These are phyloP conservation scores for Chydorus sphaericus DNA, from an alignment of 2,888 invertebrate species.

Conservation along the genomic window DNA sequence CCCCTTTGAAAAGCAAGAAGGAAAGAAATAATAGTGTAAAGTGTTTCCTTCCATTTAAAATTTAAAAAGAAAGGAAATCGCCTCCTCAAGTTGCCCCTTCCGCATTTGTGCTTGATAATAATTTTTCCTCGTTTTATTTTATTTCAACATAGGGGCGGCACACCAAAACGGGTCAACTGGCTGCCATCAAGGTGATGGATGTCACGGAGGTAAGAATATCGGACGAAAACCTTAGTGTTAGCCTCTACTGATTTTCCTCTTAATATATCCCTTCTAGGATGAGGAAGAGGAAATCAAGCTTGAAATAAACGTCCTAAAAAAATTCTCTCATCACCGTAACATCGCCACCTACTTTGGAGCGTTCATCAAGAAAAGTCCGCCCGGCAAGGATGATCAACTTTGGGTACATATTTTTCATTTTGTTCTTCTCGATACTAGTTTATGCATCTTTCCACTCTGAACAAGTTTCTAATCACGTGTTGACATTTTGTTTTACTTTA, in stretches of 20 bases:
- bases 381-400: slow-evolving; percentile 96
- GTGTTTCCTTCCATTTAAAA: too few species aligned
- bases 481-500: neutral
- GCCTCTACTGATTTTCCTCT: neutral
- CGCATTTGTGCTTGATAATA: neutral
- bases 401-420: slow-evolving; percentile 49
- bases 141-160: slow-evolving; percentile 69
- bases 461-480: neutral
- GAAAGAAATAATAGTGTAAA: too few species aligned
- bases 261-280: slow-evolving; percentile 42
- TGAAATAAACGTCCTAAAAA: slow-evolving; percentile 98
- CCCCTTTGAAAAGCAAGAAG: too few species aligned
- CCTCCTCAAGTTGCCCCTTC: slow-evolving; percentile 3
- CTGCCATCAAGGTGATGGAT: slow-evolving; percentile 99
- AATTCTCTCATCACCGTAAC: slow-evolving; percentile 95
- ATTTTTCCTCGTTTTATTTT: neutral
- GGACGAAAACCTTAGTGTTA: neutral
- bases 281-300: slow-evolving; percentile 99
- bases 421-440: neutral
- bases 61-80: too few species aligned
- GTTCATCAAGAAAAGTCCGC: slow-evolving; percentile 97
- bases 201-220: slow-evolving; percentile 63
- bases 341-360: slow-evolving; percentile 99
- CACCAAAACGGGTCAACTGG: slow-evolving; percentile 98
- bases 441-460: slow-evolving; percentile 2